phyloP scores from a whole-genome alignment of 2,113 vertebrate species.

The Oreochromis spilurus region DNA sequence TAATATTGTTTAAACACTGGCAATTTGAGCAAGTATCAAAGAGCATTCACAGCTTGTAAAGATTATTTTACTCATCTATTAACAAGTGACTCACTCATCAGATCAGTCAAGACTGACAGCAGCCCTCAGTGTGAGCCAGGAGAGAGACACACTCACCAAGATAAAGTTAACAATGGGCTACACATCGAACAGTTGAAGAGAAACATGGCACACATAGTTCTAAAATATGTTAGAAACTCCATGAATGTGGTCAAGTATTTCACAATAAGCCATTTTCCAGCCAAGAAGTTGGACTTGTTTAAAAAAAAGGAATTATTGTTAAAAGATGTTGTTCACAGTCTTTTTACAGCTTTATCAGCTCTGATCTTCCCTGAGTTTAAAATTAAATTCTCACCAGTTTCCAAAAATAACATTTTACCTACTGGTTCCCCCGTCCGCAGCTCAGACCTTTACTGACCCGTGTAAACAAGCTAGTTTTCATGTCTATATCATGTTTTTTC shows the following conservation, averaged over 20 bases:
- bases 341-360: not conserved
- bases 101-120: not conserved
- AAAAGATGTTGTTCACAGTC: accelerated
- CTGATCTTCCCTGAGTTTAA: not conserved
- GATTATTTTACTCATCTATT: not conserved
- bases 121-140: not conserved
- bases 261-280: not conserved
- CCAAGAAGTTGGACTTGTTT: not conserved
- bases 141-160: not conserved
- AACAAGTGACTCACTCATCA: not conserved
- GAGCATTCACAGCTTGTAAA: not conserved
- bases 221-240: not conserved
- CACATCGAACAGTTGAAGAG: not conserved
- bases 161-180: not conserved
- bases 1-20: not conserved
- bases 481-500: not conserved
- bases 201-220: not conserved
- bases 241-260: not conserved
- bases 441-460: not conserved
- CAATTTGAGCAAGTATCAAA: not conserved
- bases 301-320: not conserved
- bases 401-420: not conserved
- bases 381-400: not conserved
- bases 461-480: not conserved
- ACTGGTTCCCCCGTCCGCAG: not conserved